A percentile compares a stretch with the other conserved stretches of the same genome.
Evolutionary conservation across 2,888 invertebrate species (phyloP).

Genomic region (Pinctada fucata): DNA sequence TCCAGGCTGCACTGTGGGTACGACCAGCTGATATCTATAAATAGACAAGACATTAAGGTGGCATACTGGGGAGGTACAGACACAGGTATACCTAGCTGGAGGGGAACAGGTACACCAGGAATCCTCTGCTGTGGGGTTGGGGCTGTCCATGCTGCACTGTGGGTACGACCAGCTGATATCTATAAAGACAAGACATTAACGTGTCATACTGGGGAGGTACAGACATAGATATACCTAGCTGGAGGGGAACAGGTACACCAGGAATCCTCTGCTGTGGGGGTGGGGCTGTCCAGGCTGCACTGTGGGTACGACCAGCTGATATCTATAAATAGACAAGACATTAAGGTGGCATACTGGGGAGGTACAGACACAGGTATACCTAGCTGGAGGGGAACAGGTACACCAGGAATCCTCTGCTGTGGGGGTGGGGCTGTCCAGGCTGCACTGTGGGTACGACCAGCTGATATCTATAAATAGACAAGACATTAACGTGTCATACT

Average conservation of each 20-base stretch:
- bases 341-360: conserved; percentile 80
- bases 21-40: conserved; percentile 81
- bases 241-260: conserved; percentile 79
- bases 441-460: conserved; percentile 82
- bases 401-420: conserved; percentile 79
- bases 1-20: conserved; percentile 83
- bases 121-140: conserved; percentile 76
- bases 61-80: conserved; percentile 81
- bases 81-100: conserved; percentile 79
- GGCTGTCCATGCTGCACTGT: conserved; percentile 83
- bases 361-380: conserved; percentile 80
- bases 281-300: conserved; percentile 82
- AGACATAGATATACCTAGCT: conserved; percentile 79
- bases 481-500: conserved; percentile 80
- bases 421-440: conserved; percentile 81
- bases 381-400: conserved; percentile 79
- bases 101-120: conserved; percentile 79
- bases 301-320: conserved; percentile 82
- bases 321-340: conserved; percentile 78
- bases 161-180: conserved; percentile 82
- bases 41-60: conserved; percentile 75
- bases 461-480: conserved; percentile 78
- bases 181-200: conserved; percentile 78
- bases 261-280: conserved; percentile 77
- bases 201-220: conserved; percentile 81